phyloP scores from a whole-genome alignment of 2,797 vertebrate species.

The Silurus lanzhouensis region DNA sequence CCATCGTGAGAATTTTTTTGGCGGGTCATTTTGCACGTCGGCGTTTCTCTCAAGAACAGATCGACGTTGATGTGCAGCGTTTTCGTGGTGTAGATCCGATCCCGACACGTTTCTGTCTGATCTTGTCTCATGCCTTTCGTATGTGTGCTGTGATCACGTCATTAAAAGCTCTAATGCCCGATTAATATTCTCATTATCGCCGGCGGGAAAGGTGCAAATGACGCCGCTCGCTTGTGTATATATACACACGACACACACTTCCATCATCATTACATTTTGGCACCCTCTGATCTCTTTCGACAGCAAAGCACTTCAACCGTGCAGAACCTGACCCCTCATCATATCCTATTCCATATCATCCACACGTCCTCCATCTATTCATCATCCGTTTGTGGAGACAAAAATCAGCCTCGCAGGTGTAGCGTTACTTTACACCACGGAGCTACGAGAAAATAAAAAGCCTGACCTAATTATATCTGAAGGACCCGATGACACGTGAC shows the following conservation, averaged over 20 bases:
- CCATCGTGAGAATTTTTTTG: slow-evolving; percentile 1
- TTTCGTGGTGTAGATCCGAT: slow-evolving; percentile 19
- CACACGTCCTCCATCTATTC: too few species aligned
- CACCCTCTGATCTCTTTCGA: slow-evolving; percentile 34
- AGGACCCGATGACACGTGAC: slow-evolving; percentile 92
- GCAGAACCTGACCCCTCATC: background rate
- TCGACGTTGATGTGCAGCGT: slow-evolving; percentile 9
- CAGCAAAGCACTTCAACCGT: slow-evolving; percentile 5
- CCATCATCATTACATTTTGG: slow-evolving; percentile 23
- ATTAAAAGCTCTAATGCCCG: slow-evolving; percentile 44
- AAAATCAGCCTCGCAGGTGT: slow-evolving; percentile 57
- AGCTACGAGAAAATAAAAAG: slow-evolving; percentile 79
- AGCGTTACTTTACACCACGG: slow-evolving; percentile 63
- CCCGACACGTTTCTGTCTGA: slow-evolving; percentile 44
- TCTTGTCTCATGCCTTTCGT: slow-evolving; percentile 43
- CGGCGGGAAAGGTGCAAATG: slow-evolving; percentile 58
- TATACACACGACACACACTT: background rate
- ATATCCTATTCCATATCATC: background rate
- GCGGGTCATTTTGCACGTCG: slow-evolving; percentile 8
- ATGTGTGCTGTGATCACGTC: slow-evolving; percentile 28
- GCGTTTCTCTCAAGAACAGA: slow-evolving; percentile 20
- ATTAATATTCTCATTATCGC: slow-evolving; percentile 61
- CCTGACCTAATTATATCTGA: slow-evolving; percentile 99
- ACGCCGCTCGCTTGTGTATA: background rate
- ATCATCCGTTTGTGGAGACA: slow-evolving; percentile 32